Percentiles rank a stretch among this genome's conserved stretches.
phyloP scores from a whole-genome alignment of 1,140 invertebrate genomes.

The Lamellibrachia luymesi region DNA sequence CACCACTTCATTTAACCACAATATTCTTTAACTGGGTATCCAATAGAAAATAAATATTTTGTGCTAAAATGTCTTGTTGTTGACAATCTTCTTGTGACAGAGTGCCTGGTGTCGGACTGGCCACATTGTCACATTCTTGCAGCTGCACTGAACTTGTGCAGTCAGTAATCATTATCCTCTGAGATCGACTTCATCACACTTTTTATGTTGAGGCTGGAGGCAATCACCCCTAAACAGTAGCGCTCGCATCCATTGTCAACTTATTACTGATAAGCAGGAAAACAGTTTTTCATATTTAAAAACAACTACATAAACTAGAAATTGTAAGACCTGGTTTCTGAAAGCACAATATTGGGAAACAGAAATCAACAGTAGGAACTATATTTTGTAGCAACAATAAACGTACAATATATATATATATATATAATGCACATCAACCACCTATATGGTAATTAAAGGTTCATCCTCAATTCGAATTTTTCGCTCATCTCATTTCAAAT shows the following conservation, averaged over 20 bases:
- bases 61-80: background rate
- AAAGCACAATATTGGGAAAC: no score
- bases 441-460: no score
- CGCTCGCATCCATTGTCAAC: background rate
- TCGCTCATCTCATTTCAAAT: no score
- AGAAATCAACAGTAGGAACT: no score
- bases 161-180: background rate
- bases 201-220: background rate
- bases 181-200: background rate
- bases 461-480: no score
- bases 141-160: background rate
- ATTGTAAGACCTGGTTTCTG: no score
- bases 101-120: background rate
- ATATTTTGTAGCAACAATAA: no score
- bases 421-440: no score
- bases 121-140: no score
- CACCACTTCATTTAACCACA: background rate
- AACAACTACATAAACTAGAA: background rate
- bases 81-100: background rate
- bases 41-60: conserved; percentile 2
- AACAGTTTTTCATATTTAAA: background rate
- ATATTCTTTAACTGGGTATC: background rate
- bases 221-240: background rate
- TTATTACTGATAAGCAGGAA: background rate
- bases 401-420: no score